A percentile compares a stretch with the other conserved stretches of the same genome.
Evolutionary conservation across 2,797 vertebrate species (phyloP).

Genomic region (Sebastiscus albofasciatus): DNA sequence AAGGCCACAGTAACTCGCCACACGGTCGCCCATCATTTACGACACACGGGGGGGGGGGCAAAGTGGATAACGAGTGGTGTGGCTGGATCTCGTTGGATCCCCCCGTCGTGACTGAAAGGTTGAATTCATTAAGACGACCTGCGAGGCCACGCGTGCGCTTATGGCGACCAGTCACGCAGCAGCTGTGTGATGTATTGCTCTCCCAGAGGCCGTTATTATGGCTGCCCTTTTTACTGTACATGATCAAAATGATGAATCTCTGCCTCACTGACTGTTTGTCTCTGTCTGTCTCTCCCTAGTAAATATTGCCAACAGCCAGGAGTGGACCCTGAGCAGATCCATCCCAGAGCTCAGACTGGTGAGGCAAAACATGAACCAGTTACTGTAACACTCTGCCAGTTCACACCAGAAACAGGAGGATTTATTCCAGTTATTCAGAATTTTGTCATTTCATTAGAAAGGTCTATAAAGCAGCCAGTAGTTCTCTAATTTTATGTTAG

Average conservation of each 20-base stretch:
- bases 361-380: conserved; percentile 57
- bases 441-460: neutral
- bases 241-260: conserved; percentile 36
- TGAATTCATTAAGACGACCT: conserved; percentile 50
- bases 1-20: neutral
- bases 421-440: neutral
- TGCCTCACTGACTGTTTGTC: conserved; percentile 39
- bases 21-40: conserved; percentile 22
- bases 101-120: conserved; percentile 51
- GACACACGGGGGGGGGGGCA: conserved; percentile 24
- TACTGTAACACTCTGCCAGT: neutral
- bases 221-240: conserved; percentile 18
- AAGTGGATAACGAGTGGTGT: conserved; percentile 43
- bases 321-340: conserved; percentile 93
- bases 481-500: neutral
- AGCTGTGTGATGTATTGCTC: conserved; percentile 43
- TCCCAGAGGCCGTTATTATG: conserved; percentile 7
- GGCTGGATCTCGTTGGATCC: conserved; percentile 25
- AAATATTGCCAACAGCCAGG: conserved; percentile 93
- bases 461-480: neutral
- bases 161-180: conserved; percentile 3
- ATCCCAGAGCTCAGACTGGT: conserved; percentile 94
- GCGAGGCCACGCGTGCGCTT: conserved; percentile 4
- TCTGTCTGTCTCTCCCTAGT: conserved; percentile 77
- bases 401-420: neutral